Evolutionary conservation across 2,888 invertebrate genomes (phyloP), one percentile per base, ranked within the genome.

Genomic region (Drosophila meridionalis): DNA sequence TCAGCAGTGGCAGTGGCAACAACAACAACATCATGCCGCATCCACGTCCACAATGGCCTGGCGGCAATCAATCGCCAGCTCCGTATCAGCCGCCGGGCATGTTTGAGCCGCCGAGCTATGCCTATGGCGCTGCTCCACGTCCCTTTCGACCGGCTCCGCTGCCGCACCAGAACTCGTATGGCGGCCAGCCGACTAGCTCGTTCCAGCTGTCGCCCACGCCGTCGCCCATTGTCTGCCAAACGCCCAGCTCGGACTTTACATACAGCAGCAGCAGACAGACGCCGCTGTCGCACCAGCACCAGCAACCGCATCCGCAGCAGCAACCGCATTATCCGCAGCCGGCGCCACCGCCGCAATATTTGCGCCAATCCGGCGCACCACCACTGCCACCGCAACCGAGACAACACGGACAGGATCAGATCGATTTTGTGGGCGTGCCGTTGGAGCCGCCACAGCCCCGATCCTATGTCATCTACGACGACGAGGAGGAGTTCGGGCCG

Each of bases 401-500:
- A 76, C 87, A 91, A 78, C 93, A 92, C 83, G 90, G 89, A 74
- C 92, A 92, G 80, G 89, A 91, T 80, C 92, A 91, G 78, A 90
- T 92, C 82, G 93, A 92, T 82, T 92, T 84, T 69, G 95, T 96
- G 81, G 96, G 96, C 79, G 96, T 96, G 80, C 96, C 97, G 2
- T 90, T 97, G 90, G 97, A 97, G 92, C 97, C 96, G 78, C 95
- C 94, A 80, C 94, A 95, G 87, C 95, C 95, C 80, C 94, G 94
- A 94, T 94, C 95, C 76, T 94, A 95, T 84, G 94, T 95, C 79
- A 82, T 93, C 89, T 93, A 93, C 88, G 95, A 95, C 90, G 95
- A 95, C 58, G 96, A 96, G 67, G 96, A 96, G 91, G 96, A 96
- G 79, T 94, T 96, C 82, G 97, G 97, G 52, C 97, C 97, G 11